Percentiles rank a stretch among this genome's conserved stretches.
Evolutionary conservation across 2,888 invertebrate genomes (phyloP).

Genomic region (Heliconius sara): DNA sequence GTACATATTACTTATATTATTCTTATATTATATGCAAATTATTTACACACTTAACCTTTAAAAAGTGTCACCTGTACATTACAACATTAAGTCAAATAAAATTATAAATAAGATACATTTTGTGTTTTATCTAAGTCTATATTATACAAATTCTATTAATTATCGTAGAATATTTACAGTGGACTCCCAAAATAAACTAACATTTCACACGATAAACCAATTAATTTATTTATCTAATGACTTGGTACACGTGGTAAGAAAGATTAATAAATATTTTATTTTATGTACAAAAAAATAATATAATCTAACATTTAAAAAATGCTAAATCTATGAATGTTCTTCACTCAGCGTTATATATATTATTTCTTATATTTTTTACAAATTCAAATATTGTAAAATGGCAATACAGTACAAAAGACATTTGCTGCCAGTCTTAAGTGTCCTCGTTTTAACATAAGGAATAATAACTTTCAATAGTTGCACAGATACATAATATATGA

Average conservation of each 20-base stretch:
- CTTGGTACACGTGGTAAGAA: slow-evolving; percentile 44
- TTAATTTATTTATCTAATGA: slow-evolving; percentile 42
- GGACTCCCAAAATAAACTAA: slow-evolving; percentile 34
- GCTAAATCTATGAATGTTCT: slow-evolving; percentile 35
- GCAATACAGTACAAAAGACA: slow-evolving; percentile 36
- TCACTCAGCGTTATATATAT: slow-evolving; percentile 31
- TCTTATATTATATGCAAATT: slow-evolving; percentile 71
- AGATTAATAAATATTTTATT: slow-evolving; percentile 45
- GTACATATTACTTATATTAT: slow-evolving; percentile 63
- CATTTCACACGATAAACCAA: slow-evolving; percentile 26
- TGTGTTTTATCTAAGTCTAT: slow-evolving; percentile 43
- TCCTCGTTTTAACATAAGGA: background rate
- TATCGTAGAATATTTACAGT: slow-evolving; percentile 43
- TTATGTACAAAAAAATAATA: slow-evolving; percentile 44
- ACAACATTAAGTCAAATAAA: slow-evolving; percentile 33
- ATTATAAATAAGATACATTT: slow-evolving; percentile 39
- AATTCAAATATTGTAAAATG: slow-evolving; percentile 35
- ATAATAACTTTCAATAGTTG: slow-evolving; percentile 18
- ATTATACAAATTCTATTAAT: slow-evolving; percentile 44
- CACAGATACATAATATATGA: slow-evolving; percentile 17
- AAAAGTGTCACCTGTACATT: slow-evolving; percentile 56
- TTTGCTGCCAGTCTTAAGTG: slow-evolving; percentile 38
- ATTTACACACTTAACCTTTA: slow-evolving; percentile 72
- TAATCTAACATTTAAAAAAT: slow-evolving; percentile 37
- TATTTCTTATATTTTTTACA: slow-evolving; percentile 23